Evolutionary conservation across 2,888 invertebrate species (phyloP).

Genomic region (Drosophila parthenogenetica): DNA sequence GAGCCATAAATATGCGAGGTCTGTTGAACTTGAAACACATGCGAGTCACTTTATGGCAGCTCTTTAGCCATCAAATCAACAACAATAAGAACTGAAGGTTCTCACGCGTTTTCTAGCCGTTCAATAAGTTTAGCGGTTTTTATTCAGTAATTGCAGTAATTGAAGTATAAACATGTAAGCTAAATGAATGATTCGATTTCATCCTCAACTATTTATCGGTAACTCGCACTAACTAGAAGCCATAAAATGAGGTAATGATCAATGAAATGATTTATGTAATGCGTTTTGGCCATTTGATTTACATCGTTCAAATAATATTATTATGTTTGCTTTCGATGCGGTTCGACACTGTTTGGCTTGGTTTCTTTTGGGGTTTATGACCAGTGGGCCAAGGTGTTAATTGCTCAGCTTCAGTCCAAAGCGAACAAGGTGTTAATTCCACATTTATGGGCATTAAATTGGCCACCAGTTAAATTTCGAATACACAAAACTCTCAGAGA

Average conservation of each 20-base stretch:
- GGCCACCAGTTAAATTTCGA: slow-evolving; percentile 62
- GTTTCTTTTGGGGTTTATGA: slow-evolving; percentile 45
- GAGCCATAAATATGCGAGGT: slow-evolving; percentile 48
- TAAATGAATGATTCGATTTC: background rate
- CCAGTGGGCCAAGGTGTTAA: slow-evolving; percentile 77
- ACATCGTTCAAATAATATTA: slow-evolving; percentile 23
- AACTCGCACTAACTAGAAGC: background rate
- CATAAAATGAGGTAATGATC: slow-evolving; percentile 1
- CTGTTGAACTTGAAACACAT: slow-evolving; percentile 50
- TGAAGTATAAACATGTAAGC: background rate
- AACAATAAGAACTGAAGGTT: slow-evolving; percentile 22
- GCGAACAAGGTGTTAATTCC: slow-evolving; percentile 81
- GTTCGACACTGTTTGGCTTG: slow-evolving; percentile 15
- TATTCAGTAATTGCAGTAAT: background rate
- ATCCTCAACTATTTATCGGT: background rate
- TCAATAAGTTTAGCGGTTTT: slow-evolving; percentile 18
- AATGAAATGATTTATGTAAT: slow-evolving; percentile 13
- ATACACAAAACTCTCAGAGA: slow-evolving; percentile 36
- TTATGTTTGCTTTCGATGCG: slow-evolving; percentile 29
- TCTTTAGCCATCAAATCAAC: slow-evolving; percentile 35
- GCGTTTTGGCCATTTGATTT: slow-evolving; percentile 30
- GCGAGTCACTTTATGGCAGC: slow-evolving; percentile 34
- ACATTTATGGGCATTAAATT: slow-evolving; percentile 75
- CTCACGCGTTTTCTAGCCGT: slow-evolving; percentile 37
- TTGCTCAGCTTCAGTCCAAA: slow-evolving; percentile 61